Percentiles rank a stretch among this genome's conserved stretches.
These are phyloP conservation scores for Homalodisca vitripennis DNA, from an alignment of 1,140 invertebrate genomes.

Conservation along the genomic window DNA sequence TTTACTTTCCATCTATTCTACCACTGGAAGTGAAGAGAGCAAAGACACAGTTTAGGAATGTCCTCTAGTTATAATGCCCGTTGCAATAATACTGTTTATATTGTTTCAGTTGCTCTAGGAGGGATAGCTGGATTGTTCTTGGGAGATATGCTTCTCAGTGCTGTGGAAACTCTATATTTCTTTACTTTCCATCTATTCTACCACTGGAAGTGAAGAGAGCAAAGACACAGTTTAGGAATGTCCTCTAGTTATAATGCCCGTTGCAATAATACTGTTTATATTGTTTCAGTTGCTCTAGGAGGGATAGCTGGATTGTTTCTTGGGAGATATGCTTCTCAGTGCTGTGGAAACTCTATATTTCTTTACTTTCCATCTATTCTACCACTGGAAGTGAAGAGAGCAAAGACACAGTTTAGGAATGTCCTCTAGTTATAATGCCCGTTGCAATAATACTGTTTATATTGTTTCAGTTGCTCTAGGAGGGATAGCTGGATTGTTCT, in stretches of 20 bases:
- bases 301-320: background rate
- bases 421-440: background rate
- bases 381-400: background rate
- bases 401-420: background rate
- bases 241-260: background rate
- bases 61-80: too few species aligned
- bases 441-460: too few species aligned
- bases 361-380: background rate
- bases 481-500: slow-evolving; percentile 42
- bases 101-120: too few species aligned
- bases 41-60: too few species aligned
- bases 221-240: background rate
- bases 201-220: background rate
- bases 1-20: too few species aligned
- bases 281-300: slow-evolving; percentile 33
- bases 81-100: too few species aligned
- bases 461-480: slow-evolving; percentile 40
- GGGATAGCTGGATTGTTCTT: too few species aligned
- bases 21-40: too few species aligned
- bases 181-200: background rate
- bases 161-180: too few species aligned
- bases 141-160: too few species aligned
- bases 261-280: too few species aligned
- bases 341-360: background rate
- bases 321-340: background rate